Evolutionary conservation across 1,140 invertebrate species (phyloP).

Genomic region (Phortica variegata): DNA sequence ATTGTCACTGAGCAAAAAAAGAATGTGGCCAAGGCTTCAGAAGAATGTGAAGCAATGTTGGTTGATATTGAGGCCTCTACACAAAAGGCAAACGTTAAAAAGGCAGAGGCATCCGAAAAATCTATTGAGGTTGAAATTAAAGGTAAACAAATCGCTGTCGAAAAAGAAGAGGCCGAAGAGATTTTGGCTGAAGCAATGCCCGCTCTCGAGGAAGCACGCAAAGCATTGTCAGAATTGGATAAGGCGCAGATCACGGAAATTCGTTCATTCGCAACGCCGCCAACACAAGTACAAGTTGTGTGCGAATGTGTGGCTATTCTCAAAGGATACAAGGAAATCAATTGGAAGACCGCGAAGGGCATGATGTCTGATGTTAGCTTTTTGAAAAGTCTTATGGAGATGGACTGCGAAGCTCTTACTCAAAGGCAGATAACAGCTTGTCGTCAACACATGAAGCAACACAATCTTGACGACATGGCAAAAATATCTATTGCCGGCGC

Average conservation of each 20-base stretch:
- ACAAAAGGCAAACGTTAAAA: constrained; percentile 70
- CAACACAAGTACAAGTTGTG: constrained; percentile 81
- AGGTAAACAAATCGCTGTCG: constrained; percentile 71
- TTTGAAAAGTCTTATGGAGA: constrained; percentile 74
- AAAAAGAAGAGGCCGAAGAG: constrained; percentile 80
- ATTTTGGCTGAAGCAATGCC: constrained; percentile 77
- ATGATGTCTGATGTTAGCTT: constrained; percentile 91
- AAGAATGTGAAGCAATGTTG: constrained; percentile 52
- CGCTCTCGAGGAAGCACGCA: constrained; percentile 74
- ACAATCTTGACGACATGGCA: constrained; percentile 74
- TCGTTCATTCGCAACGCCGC: constrained; percentile 80
- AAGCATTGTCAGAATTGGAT: constrained; percentile 77
- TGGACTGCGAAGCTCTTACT: constrained; percentile 81
- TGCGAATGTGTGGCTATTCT: constrained; percentile 86
- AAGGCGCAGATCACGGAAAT: constrained; percentile 92
- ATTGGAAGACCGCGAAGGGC: constrained; percentile 84
- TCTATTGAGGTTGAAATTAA: constrained; percentile 78
- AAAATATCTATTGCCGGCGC: constrained; percentile 78
- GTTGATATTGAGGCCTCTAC: constrained; percentile 61
- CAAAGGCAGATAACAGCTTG: constrained; percentile 71
- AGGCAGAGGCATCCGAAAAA: constrained; percentile 73
- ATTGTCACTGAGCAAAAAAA: constrained; percentile 53
- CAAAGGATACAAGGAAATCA: constrained; percentile 77
- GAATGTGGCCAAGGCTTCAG: constrained; percentile 45
- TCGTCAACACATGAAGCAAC: constrained; percentile 68